These are phyloP conservation scores for Linepithema humile DNA, from an alignment of 1,140 invertebrate genomes.

Conservation along the genomic window DNA sequence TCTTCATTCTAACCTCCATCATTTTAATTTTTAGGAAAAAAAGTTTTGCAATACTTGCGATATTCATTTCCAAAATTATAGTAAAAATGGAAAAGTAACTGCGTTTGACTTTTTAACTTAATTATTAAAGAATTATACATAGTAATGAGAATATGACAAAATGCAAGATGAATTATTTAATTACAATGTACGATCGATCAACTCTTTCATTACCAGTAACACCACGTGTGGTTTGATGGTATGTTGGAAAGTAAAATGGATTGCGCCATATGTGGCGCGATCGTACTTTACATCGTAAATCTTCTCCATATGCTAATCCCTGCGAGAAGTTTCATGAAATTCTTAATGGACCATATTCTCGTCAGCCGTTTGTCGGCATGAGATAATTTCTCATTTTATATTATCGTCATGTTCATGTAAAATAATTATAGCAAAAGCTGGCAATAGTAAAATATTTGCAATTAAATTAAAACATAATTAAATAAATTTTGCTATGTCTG, in stretches of 20 bases:
- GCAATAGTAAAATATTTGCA: not conserved
- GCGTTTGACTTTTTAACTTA: not conserved
- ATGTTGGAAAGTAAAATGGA: conserved; percentile 34
- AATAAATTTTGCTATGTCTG: not conserved
- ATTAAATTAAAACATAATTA: not conserved
- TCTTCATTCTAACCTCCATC: no score
- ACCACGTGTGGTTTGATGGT: not conserved
- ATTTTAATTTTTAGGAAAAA: no score
- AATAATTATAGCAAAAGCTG: not conserved
- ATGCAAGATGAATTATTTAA: conserved; percentile 30
- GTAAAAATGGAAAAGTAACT: no score
- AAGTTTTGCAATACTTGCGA: no score
- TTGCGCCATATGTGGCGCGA: conserved; percentile 3
- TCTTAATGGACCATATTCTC: not conserved
- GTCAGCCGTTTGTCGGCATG: not conserved
- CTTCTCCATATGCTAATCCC: conserved; percentile 38
- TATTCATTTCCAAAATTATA: not conserved
- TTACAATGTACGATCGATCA: conserved; percentile 39
- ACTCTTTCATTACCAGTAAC: not conserved
- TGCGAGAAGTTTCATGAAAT: not conserved
- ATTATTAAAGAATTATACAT: not conserved
- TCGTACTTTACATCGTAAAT: conserved; percentile 22
- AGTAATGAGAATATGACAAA: not conserved
- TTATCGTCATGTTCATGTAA: not conserved
- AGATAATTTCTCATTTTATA: not conserved